phyloP scores from a whole-genome alignment of 2,113 vertebrate genomes.

The Scartelaos histophorus region DNA sequence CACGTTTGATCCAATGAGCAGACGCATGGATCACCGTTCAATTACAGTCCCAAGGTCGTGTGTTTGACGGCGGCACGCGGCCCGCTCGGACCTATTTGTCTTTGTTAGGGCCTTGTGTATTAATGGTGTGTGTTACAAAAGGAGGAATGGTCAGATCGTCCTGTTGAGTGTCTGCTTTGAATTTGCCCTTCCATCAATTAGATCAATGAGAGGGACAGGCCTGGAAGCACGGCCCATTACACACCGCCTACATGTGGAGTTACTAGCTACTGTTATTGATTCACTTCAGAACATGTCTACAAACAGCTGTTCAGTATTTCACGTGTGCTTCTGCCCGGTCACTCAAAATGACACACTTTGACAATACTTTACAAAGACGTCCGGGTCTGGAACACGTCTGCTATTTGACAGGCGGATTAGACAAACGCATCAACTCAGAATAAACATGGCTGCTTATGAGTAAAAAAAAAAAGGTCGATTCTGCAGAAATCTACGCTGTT shows the following conservation, averaged over 20 bases:
- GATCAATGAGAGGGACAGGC: conserved; percentile 68
- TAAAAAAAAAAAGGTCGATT: no score
- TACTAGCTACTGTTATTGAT: conserved; percentile 5
- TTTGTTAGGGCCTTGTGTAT: conserved; percentile 69
- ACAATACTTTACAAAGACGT: no score
- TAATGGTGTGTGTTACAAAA: conserved; percentile 56
- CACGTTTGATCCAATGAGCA: conserved; percentile 44
- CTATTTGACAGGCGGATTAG: no score
- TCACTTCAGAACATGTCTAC: neutral
- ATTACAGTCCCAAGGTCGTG: conserved; percentile 71
- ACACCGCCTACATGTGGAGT: conserved; percentile 44
- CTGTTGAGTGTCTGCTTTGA: conserved; percentile 66
- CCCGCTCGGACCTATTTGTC: conserved; percentile 67
- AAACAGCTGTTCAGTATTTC: no score
- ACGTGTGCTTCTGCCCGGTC: no score
- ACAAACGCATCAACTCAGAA: no score
- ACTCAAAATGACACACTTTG: no score
- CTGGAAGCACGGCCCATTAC: conserved; percentile 62
- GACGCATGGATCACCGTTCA: conserved; percentile 65
- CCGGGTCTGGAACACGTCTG: no score
- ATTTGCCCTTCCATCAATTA: conserved; percentile 72
- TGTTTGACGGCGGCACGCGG: conserved; percentile 52
- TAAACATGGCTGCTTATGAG: no score
- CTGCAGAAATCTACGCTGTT: no score
- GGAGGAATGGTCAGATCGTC: conserved; percentile 57